Base-by-base conservation (phyloP, 2,888 invertebrate species). In the Caenorhabditis sp. region DNA sequence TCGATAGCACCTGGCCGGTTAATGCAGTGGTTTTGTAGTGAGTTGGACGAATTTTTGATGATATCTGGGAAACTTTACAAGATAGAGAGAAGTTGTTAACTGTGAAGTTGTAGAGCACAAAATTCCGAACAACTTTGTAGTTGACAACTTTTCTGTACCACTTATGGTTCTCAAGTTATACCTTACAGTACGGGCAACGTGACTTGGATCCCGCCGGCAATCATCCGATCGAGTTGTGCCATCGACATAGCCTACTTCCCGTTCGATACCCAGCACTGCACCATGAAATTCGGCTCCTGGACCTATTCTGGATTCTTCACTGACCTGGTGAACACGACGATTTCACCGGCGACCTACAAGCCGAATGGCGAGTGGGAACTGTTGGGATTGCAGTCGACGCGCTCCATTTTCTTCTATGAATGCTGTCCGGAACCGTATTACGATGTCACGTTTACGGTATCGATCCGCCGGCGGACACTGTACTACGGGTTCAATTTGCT, bases 381-480 rank as follows among this genome's bases (percentile, higher is more conserved):
- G 20, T 88, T 94, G 32, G 92, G 89, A 83, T 44, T 82, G 11
- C 78, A 92, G 93, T 85, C 90, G 4, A 80, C 79, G 35, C 78
- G 91, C 0, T 90, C 89, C 35, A 84, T 83, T n/a, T 85, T 87
- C 79, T 85, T 84, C 76, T 91, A 91, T 80, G 91, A 91, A 32
- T 91, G 91, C 64, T 91, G 91, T 58, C 91, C 91, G 3, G 90
- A 90, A 50, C 90, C 90, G 2, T 93, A 93, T 87, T 92, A 97
- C 93, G 98, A 98, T 93, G 96, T 98, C 92, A 98, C 98, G 88
- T 98, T 97, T 93, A 95, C 95, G 91, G 96, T 98, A 92, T 96
- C 96, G 93, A 97, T 98, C 93, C 95, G 98, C 90, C 50, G 88
- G n/a, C 58, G 87, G 40, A 87, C 87, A 0, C 81, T 87, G 11